These are phyloP conservation scores for Nemapogon koenigi DNA, from an alignment of 2,888 invertebrate genomes.

Conservation along the genomic window DNA sequence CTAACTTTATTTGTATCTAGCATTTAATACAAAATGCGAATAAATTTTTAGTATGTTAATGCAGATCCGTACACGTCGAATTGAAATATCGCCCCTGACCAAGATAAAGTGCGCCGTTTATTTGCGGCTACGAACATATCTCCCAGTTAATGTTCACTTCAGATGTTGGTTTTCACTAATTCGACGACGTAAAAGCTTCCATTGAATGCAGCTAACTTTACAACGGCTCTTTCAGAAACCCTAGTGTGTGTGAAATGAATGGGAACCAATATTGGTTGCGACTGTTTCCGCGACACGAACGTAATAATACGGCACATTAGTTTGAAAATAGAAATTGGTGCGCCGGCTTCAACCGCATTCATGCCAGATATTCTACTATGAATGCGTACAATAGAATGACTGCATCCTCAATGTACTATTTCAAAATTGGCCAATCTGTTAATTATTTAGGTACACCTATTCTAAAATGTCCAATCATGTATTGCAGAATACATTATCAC, in stretches of 20 bases:
- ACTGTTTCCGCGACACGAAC: constrained; percentile 7
- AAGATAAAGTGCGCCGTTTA: constrained; percentile 11
- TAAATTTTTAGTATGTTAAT: too few relatives aligned
- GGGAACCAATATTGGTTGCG: constrained; percentile 6
- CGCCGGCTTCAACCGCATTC: constrained; percentile 11
- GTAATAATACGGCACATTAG: constrained; percentile 12
- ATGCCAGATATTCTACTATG: constrained; percentile 11
- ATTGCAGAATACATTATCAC: constrained; percentile 34
- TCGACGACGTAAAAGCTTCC: constrained; percentile 10
- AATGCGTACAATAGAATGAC: constrained; percentile 8
- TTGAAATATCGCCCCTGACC: constrained; percentile 8
- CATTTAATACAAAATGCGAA: too few relatives aligned
- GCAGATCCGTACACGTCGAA: too few relatives aligned
- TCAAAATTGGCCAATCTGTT: constrained; percentile 16
- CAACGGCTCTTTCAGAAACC: neutral
- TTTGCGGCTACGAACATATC: constrained; percentile 10
- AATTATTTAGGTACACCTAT: constrained; percentile 31
- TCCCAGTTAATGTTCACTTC: constrained; percentile 6
- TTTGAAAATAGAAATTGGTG: constrained; percentile 12
- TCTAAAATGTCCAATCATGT: constrained; percentile 20
- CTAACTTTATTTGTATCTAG: too few relatives aligned
- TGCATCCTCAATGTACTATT: neutral
- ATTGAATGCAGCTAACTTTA: constrained; percentile 11
- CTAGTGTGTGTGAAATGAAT: neutral
- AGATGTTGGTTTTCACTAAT: constrained; percentile 9